Base-by-base conservation (phyloP, 2,113 vertebrate genomes). In the Mandrillus leucophaeus region DNA sequence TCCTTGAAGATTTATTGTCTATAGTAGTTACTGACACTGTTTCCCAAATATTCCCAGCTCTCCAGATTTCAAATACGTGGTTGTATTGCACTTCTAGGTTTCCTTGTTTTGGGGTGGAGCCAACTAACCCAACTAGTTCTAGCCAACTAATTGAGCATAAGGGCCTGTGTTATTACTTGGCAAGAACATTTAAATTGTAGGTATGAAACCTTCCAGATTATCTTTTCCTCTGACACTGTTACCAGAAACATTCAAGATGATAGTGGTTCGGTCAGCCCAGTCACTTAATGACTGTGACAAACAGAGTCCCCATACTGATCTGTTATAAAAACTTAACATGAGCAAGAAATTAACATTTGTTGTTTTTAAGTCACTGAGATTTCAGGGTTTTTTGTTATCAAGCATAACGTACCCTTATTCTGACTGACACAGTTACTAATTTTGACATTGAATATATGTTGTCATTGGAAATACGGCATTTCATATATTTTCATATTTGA, bases 401-500 rank as follows among this genome's bases (percentile, higher is more conserved):
- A 64, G 76, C 3, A 79, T 91, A 72, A 64, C 8, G 23, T 88
- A 32, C 38, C 30, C 55, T 80, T 93, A n/a, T 48, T 30, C 83
- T 75, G 43, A 83, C 75, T 75, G 79, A 73, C 78, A 64, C 11
- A 78, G 48, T 90, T 82, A 76, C 30, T 86, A 79, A 43, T 38
- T 93, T 32, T 88, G 48, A 73, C 30, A 91, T 8, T 80, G 52
- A 88, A 82, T 85, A 45, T 70, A 84, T 88, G 80, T 80, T 87
- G 55, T 94, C 70, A 78, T 14, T 79, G 48, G 30, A 61, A 88
- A 72, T 78, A 64, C 0, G 3, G 8, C 2, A 23, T 76, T 94
- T 80, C 30, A 78, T 72, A 55, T 83, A 72, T 27, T 94, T 93
- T 64, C 32, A 70, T 93, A 75, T 92, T 78, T 76, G 50, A 90